Conservation (phyloP, 2,888 invertebrate species). For the Pseudoips prasinana region DNA sequence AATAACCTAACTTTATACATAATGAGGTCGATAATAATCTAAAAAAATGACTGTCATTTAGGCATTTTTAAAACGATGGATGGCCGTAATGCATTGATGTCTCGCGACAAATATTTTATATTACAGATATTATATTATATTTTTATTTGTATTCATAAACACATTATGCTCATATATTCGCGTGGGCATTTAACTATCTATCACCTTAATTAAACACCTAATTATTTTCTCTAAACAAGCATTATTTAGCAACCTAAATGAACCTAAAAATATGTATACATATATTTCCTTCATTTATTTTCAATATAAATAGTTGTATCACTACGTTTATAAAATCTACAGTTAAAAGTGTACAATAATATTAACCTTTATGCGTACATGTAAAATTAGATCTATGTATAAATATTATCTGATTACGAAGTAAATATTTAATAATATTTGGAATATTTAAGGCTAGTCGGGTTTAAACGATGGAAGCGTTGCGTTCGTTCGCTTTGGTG, state of each 20-base stretch:
- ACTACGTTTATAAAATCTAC: conserved; percentile 74
- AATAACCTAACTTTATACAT: conserved; percentile 62
- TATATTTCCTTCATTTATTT: conserved; percentile 49
- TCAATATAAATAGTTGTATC: conserved; percentile 73
- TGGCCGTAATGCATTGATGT: conserved; percentile 1
- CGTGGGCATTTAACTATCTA: conserved; percentile 43
- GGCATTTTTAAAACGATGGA: conserved; percentile 65
- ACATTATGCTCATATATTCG: conserved; percentile 72
- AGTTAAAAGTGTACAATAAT: conserved; percentile 74
- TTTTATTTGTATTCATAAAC: conserved; percentile 39
- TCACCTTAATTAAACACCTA: conserved; percentile 39
- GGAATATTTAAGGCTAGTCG: conserved; percentile 76
- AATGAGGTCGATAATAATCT: conserved; percentile 67
- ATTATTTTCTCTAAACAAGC: conserved; percentile 59
- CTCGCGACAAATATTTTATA: not conserved
- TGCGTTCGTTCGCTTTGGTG: not conserved
- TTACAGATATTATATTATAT: conserved; percentile 22
- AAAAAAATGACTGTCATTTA: conserved; percentile 73
- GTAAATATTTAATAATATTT: conserved; percentile 80
- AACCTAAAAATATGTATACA: conserved; percentile 56
- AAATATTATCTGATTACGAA: conserved; percentile 78
- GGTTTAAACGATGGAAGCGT: conserved; percentile 37
- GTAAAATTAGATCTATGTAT: conserved; percentile 79
- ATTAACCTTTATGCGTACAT: conserved; percentile 75
- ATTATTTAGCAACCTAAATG: conserved; percentile 63